Percentiles rank a stretch among this genome's conserved stretches.
Evolutionary conservation across 2,797 vertebrate species (phyloP).

Genomic region (Lepilemur septentrionalis): DNA sequence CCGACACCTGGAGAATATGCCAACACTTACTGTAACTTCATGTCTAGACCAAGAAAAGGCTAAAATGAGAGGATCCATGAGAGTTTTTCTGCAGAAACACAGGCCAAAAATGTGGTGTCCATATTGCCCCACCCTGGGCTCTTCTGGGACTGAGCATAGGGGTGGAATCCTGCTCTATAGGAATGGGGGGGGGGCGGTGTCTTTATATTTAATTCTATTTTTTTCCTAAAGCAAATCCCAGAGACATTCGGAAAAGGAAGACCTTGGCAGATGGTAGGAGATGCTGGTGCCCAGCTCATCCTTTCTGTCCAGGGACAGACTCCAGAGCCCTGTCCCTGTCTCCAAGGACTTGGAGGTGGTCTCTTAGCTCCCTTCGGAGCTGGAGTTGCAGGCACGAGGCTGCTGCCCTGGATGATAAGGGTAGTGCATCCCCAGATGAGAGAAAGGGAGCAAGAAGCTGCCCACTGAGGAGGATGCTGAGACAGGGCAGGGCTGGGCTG

Average conservation of each 20-base stretch:
- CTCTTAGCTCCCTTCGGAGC: neutral
- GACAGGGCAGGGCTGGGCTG: neutral
- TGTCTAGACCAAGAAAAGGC: neutral
- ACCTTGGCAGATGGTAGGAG: neutral
- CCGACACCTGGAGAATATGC: neutral
- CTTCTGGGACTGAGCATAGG: neutral
- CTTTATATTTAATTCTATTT: neutral
- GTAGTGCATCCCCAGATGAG: neutral
- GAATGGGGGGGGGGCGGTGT: neutral
- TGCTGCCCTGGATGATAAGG: neutral
- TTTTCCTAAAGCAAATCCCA: slow-evolving; percentile 35
- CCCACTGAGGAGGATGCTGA: slow-evolving; percentile 21
- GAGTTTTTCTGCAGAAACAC: neutral
- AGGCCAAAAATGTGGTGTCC: neutral
- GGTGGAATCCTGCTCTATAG: neutral
- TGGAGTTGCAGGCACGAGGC: neutral
- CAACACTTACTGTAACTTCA: neutral
- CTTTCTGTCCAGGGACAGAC: neutral
- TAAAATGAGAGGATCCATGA: neutral
- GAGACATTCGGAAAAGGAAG: neutral
- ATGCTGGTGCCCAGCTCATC: neutral
- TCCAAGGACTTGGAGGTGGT: neutral
- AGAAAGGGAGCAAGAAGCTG: neutral
- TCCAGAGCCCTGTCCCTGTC: neutral
- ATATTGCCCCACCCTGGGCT: neutral